Base-by-base conservation (phyloP, 2,797 vertebrate species). In the Loris lydekkerianus region DNA sequence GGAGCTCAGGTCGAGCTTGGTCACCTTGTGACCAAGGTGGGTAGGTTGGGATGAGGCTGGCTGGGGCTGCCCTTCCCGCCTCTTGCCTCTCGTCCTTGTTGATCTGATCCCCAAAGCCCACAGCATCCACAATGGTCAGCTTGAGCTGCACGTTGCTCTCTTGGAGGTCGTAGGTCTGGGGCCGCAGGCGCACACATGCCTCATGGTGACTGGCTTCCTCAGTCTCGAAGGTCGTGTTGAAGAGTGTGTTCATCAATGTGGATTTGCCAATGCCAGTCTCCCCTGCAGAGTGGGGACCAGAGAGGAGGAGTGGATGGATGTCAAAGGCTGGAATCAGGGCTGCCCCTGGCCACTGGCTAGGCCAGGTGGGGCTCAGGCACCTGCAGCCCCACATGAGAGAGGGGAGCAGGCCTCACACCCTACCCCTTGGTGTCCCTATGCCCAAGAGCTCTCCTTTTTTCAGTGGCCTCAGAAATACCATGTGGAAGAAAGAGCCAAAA, bases 231-330 rank as follows among this genome's bases (percentile, higher is more conserved):
- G 99, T 99, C 20, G 99, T 99, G 97, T 99, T 99, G 98, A 99
- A 99, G 29, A 99, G 99, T 0, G 99, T 99, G 97, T 99, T 99
- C 99, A 99, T 99, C 91, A 99, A 97, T 0, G 99, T 99, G 3
- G 99, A 99, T 95, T 99, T 99, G 95, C 99, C 99, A 2, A 99
- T 99, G 84, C 99, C 99, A 0, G 99, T 99, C 98, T 99, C 99
- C 89, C 99, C 99, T 99, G 91, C 43, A 77, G 43, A 82, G 31
- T 1, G 29, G 23, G 23, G 34, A 37, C 27, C 0, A 29, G 23
- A n/a, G 40, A 56, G 5, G 10, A 65, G 10, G 72, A 29, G 34
- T 1, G 23, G 10, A 1, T 1, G 23, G 10, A 1, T 6, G 20
- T 58, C 83, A 29, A 27, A 90, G 85, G 27, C 49, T n/a, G n/a